Conservation (phyloP, 2,888 invertebrate species). For the Watsonalla cultraria region DNA sequence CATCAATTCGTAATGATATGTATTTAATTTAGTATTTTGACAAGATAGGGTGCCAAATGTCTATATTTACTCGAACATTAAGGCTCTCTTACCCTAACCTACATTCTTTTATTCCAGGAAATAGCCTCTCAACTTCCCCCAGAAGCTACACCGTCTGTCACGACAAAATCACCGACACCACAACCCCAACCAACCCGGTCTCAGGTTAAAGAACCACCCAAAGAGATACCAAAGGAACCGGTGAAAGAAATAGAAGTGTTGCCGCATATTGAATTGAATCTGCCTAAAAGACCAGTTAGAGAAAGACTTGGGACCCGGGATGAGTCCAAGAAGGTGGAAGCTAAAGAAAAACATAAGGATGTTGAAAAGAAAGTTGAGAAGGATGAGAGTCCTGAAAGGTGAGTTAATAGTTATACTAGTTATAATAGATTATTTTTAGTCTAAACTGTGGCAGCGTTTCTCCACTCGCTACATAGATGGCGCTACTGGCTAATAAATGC, state of each 20-base stretch:
- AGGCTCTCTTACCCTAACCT: too few species aligned
- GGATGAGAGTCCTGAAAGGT: slow-evolving; percentile 67
- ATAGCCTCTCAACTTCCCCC: slow-evolving; percentile 42
- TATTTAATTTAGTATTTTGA: too few species aligned
- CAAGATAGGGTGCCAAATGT: too few species aligned
- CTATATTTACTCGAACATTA: too few species aligned
- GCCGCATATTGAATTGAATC: slow-evolving; percentile 68
- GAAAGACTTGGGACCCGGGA: slow-evolving; percentile 61
- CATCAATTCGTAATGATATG: too few species aligned
- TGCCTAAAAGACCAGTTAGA: slow-evolving; percentile 69
- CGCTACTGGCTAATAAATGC: too few species aligned
- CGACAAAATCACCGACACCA: slow-evolving; percentile 27
- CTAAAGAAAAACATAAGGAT: slow-evolving; percentile 31
- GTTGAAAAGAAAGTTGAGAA: slow-evolving; percentile 25
- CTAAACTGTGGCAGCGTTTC: too few species aligned
- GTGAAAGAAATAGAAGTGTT: slow-evolving; percentile 34
- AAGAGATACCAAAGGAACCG: slow-evolving; percentile 32
- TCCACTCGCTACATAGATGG: too few species aligned
- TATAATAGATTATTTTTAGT: too few species aligned
- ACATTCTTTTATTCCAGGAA: slow-evolving; percentile 45
- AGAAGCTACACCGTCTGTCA: slow-evolving; percentile 41
- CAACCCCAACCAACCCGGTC: slow-evolving; percentile 14
- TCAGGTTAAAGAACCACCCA: slow-evolving; percentile 13
- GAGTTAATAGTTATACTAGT: slow-evolving; percentile 27
- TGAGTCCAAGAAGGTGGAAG: slow-evolving; percentile 37